These are phyloP conservation scores for Sebastes cheni DNA, from an alignment of 2,797 vertebrate species.

Conservation along the genomic window DNA sequence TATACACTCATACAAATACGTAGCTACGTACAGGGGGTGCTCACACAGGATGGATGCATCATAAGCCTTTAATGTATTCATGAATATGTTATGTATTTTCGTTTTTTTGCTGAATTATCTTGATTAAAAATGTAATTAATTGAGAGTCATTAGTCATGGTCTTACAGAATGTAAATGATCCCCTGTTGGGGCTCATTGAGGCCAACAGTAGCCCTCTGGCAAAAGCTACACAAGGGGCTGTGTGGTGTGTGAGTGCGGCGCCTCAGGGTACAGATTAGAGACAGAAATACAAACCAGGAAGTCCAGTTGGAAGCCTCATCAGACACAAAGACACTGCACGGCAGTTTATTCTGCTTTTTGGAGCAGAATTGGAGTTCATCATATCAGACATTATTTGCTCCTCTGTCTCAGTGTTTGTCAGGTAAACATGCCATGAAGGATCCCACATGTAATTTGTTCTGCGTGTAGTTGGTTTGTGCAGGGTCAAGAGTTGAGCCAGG, in stretches of 20 bases:
- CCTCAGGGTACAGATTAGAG: conserved; percentile 35
- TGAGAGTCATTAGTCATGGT: conserved; percentile 46
- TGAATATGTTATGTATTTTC: not conserved
- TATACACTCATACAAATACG: not conserved
- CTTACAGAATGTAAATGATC: conserved; percentile 56
- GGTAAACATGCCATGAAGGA: not conserved
- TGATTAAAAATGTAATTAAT: conserved; percentile 47
- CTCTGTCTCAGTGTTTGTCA: not conserved
- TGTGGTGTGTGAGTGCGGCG: conserved; percentile 25
- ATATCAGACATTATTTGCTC: not conserved
- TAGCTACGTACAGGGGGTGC: not conserved
- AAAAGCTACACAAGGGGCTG: conserved; percentile 13
- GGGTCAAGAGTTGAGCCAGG: not conserved
- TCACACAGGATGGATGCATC: not conserved
- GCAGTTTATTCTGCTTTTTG: not conserved
- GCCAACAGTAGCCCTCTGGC: conserved; percentile 45
- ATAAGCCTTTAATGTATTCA: not conserved
- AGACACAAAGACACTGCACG: conserved; percentile 1
- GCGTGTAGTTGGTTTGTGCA: not conserved
- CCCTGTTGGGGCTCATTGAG: conserved; percentile 38
- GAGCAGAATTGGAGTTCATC: not conserved
- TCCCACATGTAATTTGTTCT: not conserved
- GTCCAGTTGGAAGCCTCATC: conserved; percentile 1
- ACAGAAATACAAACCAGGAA: conserved; percentile 31
- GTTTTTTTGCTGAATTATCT: not conserved